These are phyloP conservation scores for Melitaea cinxia DNA, from an alignment of 1,140 invertebrate genomes.

Conservation along the genomic window DNA sequence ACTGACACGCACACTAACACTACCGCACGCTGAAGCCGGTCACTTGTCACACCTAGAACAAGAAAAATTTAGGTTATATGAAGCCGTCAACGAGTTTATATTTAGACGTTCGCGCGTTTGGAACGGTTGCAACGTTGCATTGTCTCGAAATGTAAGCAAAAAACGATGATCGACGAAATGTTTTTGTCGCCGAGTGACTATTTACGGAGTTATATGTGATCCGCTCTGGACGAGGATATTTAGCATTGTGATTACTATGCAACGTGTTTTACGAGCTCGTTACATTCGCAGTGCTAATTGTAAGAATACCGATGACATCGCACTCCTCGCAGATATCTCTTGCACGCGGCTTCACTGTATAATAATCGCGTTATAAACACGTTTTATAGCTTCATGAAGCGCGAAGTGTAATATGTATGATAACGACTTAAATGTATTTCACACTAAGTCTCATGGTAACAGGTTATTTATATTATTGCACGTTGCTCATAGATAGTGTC, in stretches of 20 bases:
- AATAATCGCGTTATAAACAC: constrained; percentile 17
- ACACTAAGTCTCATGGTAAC: not conserved
- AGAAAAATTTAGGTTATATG: constrained; percentile 19
- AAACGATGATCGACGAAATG: not conserved
- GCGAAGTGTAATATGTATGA: constrained; percentile 1
- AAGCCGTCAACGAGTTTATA: not conserved
- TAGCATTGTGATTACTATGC: constrained; percentile 22
- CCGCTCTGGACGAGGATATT: not conserved
- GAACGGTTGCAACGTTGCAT: not conserved
- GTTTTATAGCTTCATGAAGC: constrained; percentile 22
- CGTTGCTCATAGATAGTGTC: not conserved
- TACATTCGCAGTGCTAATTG: constrained; percentile 14
- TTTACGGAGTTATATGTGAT: not conserved
- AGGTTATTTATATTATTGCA: not conserved
- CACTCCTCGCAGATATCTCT: not conserved
- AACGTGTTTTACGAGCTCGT: constrained; percentile 27
- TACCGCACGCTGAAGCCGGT: constrained; percentile 40
- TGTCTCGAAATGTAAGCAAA: not conserved
- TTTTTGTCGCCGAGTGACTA: not conserved
- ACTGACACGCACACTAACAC: constrained; percentile 39
- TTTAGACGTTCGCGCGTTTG: too few species aligned
- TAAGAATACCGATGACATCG: constrained; percentile 19
- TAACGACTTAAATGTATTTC: not conserved
- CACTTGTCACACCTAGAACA: constrained; percentile 51
- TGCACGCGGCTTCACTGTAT: constrained; percentile 11